A percentile compares a stretch with the other conserved stretches of the same genome.
phyloP scores from a whole-genome alignment of 2,797 vertebrate species.

The Paedocypris micromegethes region DNA sequence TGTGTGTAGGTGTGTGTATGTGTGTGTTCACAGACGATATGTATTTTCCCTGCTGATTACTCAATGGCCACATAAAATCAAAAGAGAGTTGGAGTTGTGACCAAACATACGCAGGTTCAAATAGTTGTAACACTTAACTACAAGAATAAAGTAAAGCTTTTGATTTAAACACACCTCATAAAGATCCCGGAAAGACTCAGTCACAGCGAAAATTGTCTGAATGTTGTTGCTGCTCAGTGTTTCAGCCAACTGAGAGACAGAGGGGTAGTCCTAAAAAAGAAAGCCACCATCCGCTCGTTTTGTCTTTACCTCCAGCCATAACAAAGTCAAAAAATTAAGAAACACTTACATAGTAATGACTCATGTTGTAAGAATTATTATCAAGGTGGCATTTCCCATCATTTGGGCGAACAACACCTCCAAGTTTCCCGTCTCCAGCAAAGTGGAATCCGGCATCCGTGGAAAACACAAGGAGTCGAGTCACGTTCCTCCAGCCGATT shows the following conservation, averaged over 20 bases:
- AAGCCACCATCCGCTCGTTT: neutral
- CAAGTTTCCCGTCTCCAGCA: conserved; percentile 93
- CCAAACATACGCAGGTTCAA: neutral
- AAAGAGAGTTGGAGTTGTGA: neutral
- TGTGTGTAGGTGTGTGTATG: no score
- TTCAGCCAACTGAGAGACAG: conserved; percentile 94
- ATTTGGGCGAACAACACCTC: conserved; percentile 91
- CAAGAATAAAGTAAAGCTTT: no score
- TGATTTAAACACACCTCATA: conserved; percentile 73
- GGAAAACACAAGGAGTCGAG: conserved; percentile 89
- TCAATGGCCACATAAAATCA: no score
- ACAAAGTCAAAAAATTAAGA: neutral
- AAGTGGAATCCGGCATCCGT: conserved; percentile 96
- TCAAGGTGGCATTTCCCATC: conserved; percentile 92
- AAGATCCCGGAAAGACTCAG: conserved; percentile 86
- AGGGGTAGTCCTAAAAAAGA: conserved; percentile 84
- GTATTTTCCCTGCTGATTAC: no score
- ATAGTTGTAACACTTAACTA: neutral
- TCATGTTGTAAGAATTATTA: conserved; percentile 89
- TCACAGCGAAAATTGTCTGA: conserved; percentile 96
- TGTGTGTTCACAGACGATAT: no score
- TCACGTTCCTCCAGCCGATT: conserved; percentile 81
- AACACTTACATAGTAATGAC: conserved; percentile 83
- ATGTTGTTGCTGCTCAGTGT: conserved; percentile 97
- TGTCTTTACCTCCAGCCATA: no score